These are phyloP conservation scores for Helostoma temminkii DNA, from an alignment of 2,797 vertebrate species.

Conservation along the genomic window DNA sequence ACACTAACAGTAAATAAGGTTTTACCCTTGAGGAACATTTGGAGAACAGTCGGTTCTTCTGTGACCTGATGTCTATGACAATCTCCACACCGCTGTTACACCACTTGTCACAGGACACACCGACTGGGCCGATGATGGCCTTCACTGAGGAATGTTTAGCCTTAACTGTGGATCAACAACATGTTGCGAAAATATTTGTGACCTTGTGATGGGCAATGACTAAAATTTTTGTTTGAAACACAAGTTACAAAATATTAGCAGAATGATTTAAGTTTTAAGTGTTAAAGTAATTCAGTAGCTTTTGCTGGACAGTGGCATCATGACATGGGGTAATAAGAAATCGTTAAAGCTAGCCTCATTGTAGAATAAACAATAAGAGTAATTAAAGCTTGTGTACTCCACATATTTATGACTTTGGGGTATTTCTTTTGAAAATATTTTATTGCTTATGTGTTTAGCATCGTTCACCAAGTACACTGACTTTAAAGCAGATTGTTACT, in stretches of 20 bases:
- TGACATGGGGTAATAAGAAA: neutral
- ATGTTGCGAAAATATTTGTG: constrained; percentile 59
- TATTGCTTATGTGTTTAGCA: neutral
- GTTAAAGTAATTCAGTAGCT: neutral
- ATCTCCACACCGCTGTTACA: constrained; percentile 35
- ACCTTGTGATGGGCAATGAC: too few species aligned
- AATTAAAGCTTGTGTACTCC: too few species aligned
- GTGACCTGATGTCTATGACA: constrained; percentile 65
- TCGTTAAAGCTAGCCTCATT: neutral
- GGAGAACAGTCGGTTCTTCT: constrained; percentile 67
- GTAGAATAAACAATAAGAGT: neutral
- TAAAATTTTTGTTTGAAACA: too few species aligned
- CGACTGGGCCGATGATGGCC: constrained; percentile 46
- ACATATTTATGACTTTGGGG: too few species aligned
- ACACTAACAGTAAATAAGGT: constrained; percentile 48
- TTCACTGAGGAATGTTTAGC: constrained; percentile 59
- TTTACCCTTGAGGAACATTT: constrained; percentile 65
- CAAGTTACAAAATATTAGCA: neutral
- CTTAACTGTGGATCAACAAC: constrained; percentile 40
- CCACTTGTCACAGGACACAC: constrained; percentile 8
- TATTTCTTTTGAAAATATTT: too few species aligned
- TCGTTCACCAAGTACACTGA: neutral
- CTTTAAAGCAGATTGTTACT: neutral
- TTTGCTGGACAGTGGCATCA: neutral
- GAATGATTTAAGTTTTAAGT: neutral